Evolutionary conservation across 2,888 invertebrate species (phyloP), one percentile per base, ranked within the genome.

Genomic region (Nemurella pictetii): DNA sequence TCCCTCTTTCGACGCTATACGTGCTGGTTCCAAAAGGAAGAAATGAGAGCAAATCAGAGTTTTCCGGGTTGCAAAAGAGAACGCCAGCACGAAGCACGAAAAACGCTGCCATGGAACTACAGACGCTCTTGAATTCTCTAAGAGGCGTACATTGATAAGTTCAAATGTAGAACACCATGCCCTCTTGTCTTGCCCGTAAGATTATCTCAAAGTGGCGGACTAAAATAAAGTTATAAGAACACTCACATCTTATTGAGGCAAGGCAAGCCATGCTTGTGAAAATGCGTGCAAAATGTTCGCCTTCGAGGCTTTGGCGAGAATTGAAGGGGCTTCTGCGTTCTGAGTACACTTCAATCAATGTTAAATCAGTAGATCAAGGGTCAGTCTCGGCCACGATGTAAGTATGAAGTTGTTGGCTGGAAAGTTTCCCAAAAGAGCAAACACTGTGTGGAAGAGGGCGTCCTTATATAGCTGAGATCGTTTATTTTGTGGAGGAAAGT

Each of bases 161-260:
- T 55, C 15, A 55, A 55, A 55, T 55, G 55, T 55, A 55, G 55
- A 55, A 55, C 55, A 20, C 12, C 55, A 55, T 12, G 5, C 15
- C 55, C 55, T 55, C 55, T 55, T 55, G 55, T 55, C 55, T 55
- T 55, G 55, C 20, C 12, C n/a, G 15, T 7, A 15, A 55, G 30
- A 30, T 78, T 78, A 78, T 78, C 78, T 78, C 78, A 78, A 78
- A 78, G 78, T 78, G 78, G 27, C 20, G 15, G 78, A 78, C 78
- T 12, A 78, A 78, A 78, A 78, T 78, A 78, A 78, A 78, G 78
- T 78, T 78, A 1, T 30, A 78, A 30, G 78, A 30, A 30, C 78
- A 28, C 30, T 78, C 55, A 55, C 55, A 32, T 32, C 32, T 55
- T 55, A 55, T 20, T 15, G 20, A 55, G 55, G 55, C 55, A 55